A percentile compares a stretch with the other conserved stretches of the same genome.
These are phyloP conservation scores for Silurus aristotelis DNA, from an alignment of 2,797 vertebrate genomes.

Conservation along the genomic window DNA sequence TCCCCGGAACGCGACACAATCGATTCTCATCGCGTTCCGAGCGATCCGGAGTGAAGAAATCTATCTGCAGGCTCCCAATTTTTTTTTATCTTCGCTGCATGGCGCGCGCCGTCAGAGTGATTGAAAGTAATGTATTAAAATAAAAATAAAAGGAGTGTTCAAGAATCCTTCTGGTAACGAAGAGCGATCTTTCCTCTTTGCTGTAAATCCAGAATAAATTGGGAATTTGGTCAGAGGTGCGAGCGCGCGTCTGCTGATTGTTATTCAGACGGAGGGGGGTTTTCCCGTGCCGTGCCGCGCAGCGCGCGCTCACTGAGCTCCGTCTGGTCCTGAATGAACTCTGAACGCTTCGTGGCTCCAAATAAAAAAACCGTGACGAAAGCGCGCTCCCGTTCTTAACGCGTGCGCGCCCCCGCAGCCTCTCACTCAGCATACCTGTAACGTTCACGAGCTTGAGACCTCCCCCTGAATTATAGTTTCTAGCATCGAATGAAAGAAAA, in stretches of 20 bases:
- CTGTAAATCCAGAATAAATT: not conserved
- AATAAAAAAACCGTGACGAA: conserved; percentile 41
- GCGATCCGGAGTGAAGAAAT: not conserved
- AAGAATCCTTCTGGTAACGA: not conserved
- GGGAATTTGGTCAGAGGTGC: not conserved
- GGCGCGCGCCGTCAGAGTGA: not conserved
- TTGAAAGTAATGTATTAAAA: not conserved
- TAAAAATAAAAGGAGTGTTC: not conserved
- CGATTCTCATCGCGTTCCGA: conserved; percentile 20
- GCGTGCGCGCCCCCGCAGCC: conserved; percentile 14
- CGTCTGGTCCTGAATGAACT: conserved; percentile 45
- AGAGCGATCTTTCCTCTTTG: not conserved
- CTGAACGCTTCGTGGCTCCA: conserved; percentile 42
- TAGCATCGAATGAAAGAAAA: not conserved
- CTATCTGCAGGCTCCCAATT: not conserved
- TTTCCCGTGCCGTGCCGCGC: not conserved
- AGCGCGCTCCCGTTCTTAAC: conserved; percentile 39
- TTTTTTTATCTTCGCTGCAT: conserved; percentile 13
- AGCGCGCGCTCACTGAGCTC: conserved; percentile 14
- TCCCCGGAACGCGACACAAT: conserved; percentile 19
- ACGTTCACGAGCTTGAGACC: not conserved
- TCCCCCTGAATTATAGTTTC: not conserved
- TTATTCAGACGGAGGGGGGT: not conserved
- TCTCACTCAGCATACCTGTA: conserved; percentile 14
- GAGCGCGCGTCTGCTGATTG: not conserved